Percentiles rank a stretch among this genome's conserved stretches.
These are phyloP conservation scores for Gallinago stenura DNA, from an alignment of 2,797 vertebrate genomes.

Conservation along the genomic window DNA sequence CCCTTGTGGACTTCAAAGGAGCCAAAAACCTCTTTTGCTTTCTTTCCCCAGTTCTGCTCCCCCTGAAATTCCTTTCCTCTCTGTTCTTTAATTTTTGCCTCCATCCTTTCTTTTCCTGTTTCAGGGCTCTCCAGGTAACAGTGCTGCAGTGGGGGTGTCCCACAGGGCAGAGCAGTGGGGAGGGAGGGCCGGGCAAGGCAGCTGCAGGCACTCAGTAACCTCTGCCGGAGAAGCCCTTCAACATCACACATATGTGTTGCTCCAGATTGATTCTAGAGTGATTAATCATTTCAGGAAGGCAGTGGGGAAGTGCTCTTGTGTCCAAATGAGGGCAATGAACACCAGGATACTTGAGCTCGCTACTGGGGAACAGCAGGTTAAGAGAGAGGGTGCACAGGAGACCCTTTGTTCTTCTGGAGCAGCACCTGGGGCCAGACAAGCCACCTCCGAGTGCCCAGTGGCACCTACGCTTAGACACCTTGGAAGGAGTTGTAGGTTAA, in stretches of 20 bases:
- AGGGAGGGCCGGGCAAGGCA: background rate
- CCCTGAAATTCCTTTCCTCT: background rate
- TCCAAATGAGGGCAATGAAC: background rate
- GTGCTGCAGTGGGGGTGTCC: background rate
- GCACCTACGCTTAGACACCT: background rate
- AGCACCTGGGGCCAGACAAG: background rate
- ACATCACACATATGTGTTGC: background rate
- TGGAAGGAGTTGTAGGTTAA: background rate
- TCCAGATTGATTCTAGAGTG: background rate
- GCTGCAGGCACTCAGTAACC: background rate
- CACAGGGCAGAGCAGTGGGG: background rate
- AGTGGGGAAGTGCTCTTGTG: background rate
- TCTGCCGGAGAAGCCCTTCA: background rate
- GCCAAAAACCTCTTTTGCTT: background rate
- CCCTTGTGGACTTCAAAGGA: background rate
- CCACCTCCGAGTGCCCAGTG: background rate
- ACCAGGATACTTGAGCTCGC: background rate
- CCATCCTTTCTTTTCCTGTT: background rate
- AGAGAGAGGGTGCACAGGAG: background rate
- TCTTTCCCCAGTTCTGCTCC: background rate
- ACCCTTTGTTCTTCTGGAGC: background rate
- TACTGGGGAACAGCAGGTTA: background rate
- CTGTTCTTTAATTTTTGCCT: background rate
- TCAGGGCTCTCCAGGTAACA: background rate
- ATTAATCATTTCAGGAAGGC: background rate